Percentiles rank a stretch among this genome's conserved stretches.
phyloP scores from a whole-genome alignment of 2,888 invertebrate species.

The Volucella bombylans region DNA sequence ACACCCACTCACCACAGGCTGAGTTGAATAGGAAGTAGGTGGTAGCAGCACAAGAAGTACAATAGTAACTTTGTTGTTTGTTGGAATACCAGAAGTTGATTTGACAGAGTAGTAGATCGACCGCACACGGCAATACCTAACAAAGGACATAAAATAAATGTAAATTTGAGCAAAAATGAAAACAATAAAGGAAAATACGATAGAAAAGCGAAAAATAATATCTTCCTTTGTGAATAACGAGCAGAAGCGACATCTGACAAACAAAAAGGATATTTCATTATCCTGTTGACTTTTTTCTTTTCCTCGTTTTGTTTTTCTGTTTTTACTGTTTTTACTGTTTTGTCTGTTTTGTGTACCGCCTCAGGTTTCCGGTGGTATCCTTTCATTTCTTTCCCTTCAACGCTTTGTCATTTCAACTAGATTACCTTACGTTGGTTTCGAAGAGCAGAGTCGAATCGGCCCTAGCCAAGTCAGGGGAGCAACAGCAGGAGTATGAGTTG shows the following conservation, averaged over 20 bases:
- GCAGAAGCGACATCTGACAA: slow-evolving; percentile 56
- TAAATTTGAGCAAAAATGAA: slow-evolving; percentile 4
- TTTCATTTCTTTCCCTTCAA: not conserved
- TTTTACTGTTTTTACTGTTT: not conserved
- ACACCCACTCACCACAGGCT: too few relatives aligned
- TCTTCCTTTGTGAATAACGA: slow-evolving; percentile 49
- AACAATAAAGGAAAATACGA: slow-evolving; percentile 5
- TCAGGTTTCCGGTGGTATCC: too few relatives aligned
- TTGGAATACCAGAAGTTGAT: too few relatives aligned
- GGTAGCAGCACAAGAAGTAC: too few relatives aligned
- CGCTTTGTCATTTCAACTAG: slow-evolving; percentile 50
- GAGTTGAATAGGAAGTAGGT: too few relatives aligned
- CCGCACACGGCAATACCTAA: too few relatives aligned
- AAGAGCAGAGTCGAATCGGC: not conserved
- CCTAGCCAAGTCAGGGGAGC: not conserved
- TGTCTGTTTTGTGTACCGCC: not conserved
- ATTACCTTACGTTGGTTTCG: slow-evolving; percentile 46
- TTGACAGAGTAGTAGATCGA: too few relatives aligned
- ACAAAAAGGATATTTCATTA: slow-evolving; percentile 62
- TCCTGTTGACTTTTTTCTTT: slow-evolving; percentile 63
- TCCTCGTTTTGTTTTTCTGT: slow-evolving; percentile 23
- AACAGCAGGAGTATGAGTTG: not conserved
- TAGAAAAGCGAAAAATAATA: slow-evolving; percentile 55
- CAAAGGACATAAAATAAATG: too few relatives aligned
- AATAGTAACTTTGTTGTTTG: too few relatives aligned